Evolutionary conservation across 2,797 vertebrate genomes (phyloP), one percentile per base, ranked within the genome.

Genomic region (Merluccius polli): DNA sequence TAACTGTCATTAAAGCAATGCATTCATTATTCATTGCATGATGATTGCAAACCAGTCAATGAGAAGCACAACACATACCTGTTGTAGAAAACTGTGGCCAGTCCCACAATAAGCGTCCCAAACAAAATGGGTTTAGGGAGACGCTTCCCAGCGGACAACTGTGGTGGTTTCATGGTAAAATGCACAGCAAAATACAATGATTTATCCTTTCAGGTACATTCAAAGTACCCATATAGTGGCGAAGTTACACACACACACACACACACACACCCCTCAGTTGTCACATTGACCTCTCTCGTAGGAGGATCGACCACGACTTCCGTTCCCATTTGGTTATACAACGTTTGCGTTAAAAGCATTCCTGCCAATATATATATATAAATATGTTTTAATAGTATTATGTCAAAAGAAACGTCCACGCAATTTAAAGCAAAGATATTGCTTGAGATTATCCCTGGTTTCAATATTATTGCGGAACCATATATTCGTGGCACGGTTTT

Each of bases 91-190:
- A 82, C 91, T 3, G 89, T 30, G 1, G 89, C 90, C 3, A 94
- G 83, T 79, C 90, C 92, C 1, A 87, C 72, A 0, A 93, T 2
- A 1, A 94, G 16, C 0, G 89, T 82, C 31, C 93, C 94, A 59
- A 94, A 93, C 33, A 95, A 74, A 31, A 94, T 1, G 0, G 93
- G 94, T 63, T 95, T 94, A 0, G 88, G 65, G 2, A 92, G 81
- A 0, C 93, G 92, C 71, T 94, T 94, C 32, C 1, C 52, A 3
- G 67, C 9, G 0, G 92, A 94, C 32, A 94, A 73, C 4, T 86
- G 84, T 74, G 83, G 75, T 2, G 85, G 89, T 63, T 86, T 91
- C 93, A 94, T 94, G 36, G 0, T 83, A 0, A 4, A 75, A 44
- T 1, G 27, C 63, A 6, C 11, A 24, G 0, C 24, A 32, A 65